Conservation (phyloP, 2,797 vertebrate species). For the Rhinichthys osculus region DNA sequence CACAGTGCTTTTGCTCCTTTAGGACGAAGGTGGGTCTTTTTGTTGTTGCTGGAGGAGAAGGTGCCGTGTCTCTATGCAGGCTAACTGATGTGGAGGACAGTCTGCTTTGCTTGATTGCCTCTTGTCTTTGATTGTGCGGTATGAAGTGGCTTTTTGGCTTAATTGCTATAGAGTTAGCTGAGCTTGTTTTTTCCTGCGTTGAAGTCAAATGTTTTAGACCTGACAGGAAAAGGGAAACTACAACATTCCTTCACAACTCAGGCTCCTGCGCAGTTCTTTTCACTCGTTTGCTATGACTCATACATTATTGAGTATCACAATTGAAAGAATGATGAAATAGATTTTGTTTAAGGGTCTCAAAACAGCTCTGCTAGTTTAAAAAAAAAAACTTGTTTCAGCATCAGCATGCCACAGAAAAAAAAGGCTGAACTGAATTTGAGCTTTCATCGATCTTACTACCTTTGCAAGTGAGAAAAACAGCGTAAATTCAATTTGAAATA, state of each 20-base stretch:
- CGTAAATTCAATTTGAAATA: not conserved
- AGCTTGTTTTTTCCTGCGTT: constrained; percentile 25
- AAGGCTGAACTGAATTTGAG: constrained; percentile 27
- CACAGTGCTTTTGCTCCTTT: constrained; percentile 52
- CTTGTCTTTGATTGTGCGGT: constrained; percentile 51
- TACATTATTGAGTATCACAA: constrained; percentile 6
- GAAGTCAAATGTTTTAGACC: constrained; percentile 6
- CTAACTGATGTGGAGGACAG: constrained; percentile 66
- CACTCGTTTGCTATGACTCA: not conserved
- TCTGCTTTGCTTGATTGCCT: constrained; percentile 22
- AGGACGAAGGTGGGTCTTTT: constrained; percentile 38
- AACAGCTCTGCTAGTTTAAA: not conserved
- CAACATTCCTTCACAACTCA: constrained; percentile 3
- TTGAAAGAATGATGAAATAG: constrained; percentile 25
- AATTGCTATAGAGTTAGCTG: constrained; percentile 43
- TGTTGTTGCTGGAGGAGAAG: constrained; percentile 56
- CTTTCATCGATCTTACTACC: not conserved
- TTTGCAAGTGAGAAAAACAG: constrained; percentile 14
- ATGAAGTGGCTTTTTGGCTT: constrained; percentile 48
- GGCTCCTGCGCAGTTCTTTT: not conserved
- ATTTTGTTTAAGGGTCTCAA: constrained; percentile 20
- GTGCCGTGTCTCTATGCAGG: constrained; percentile 62
- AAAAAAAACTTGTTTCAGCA: constrained; percentile 2
- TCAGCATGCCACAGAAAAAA: constrained; percentile 8
- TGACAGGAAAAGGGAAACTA: not conserved